Base-by-base conservation (phyloP, 2,797 vertebrate genomes). In the Poecilia gillii region DNA sequence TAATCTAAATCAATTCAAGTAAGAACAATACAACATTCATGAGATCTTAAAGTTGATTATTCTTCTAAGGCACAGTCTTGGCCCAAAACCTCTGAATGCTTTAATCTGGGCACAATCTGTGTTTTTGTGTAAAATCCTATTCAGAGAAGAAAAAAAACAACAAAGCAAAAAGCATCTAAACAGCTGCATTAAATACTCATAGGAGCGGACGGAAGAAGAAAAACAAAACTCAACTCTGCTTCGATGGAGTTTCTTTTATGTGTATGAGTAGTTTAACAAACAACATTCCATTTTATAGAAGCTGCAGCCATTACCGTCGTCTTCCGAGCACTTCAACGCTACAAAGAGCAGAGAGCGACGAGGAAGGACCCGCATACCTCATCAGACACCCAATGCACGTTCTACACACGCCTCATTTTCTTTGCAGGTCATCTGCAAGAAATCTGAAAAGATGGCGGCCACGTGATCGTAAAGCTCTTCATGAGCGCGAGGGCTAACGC, bases 381-480 rank as follows among this genome's bases (percentile, higher is more conserved):
- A 68, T 72, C 57, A 64, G 3, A 59, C 14, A 68, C 71, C 55
- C 76, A 78, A 57, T 43, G 28, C 31, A 31, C 41, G 39, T n/a
- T 70, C 66, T n/a, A 70, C 23, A 59, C n/a, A 31, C 9, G 12
- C 66, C 82, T 41, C 72, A 78, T 74, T 78, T 77, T 64, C 77
- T 74, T 57, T 85, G 43, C 49, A 66, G 33, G 71, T 80, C 79
- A 76, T 81, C 76, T 87, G 72, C 70, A 76, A 59, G 73, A 45
- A 49, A 57, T 39, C 76, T 49, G 59, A 45, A 72, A 11, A 73
- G 74, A 82, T 81, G 81, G 73, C 16, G n/a, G 9, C 81, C 90
- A 88, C 47, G 72, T 83, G 84, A 88, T 73, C 76, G 80, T 81
- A 79, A 88, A 85, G 45, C n/a, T 1, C 31, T 81, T 87, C 45